These are phyloP conservation scores for Parnassius apollo DNA, from an alignment of 2,888 invertebrate species.

Conservation along the genomic window DNA sequence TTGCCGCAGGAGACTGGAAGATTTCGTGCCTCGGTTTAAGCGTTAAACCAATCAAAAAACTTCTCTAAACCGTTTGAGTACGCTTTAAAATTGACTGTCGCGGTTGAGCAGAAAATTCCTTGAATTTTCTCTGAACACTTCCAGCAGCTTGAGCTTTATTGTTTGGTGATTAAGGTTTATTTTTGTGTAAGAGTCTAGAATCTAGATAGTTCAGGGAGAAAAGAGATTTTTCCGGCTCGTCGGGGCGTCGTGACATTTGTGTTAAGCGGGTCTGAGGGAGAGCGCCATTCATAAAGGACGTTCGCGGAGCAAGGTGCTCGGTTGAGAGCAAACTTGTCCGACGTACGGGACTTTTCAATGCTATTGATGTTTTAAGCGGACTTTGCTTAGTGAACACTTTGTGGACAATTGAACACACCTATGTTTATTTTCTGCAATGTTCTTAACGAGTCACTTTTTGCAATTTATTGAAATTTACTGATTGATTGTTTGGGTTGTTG, in stretches of 20 bases:
- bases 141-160: slow-evolving; percentile 44
- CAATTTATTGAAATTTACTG: no score
- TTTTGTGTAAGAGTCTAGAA: slow-evolving; percentile 41
- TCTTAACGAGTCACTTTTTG: neutral
- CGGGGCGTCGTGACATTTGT: slow-evolving; percentile 78
- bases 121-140: slow-evolving; percentile 55
- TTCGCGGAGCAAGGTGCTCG: slow-evolving; percentile 57
- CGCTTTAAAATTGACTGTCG: slow-evolving; percentile 47
- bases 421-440: slow-evolving; percentile 10
- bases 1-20: slow-evolving; percentile 79
- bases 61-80: slow-evolving; percentile 38
- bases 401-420: slow-evolving; percentile 23
- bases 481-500: no score
- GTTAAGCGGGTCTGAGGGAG: slow-evolving; percentile 74
- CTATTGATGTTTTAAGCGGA: slow-evolving; percentile 30
- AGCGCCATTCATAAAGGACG: slow-evolving; percentile 72
- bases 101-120: slow-evolving; percentile 66
- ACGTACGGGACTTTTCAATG: slow-evolving; percentile 40
- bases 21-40: slow-evolving; percentile 65
- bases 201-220: slow-evolving; percentile 73
- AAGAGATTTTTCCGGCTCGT: slow-evolving; percentile 79
- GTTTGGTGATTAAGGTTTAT: slow-evolving; percentile 40
- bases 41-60: slow-evolving; percentile 37
- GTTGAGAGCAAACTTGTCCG: slow-evolving; percentile 67
- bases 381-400: slow-evolving; percentile 30